These are phyloP conservation scores for Biston stratarius DNA, from an alignment of 2,888 invertebrate species.

Conservation along the genomic window DNA sequence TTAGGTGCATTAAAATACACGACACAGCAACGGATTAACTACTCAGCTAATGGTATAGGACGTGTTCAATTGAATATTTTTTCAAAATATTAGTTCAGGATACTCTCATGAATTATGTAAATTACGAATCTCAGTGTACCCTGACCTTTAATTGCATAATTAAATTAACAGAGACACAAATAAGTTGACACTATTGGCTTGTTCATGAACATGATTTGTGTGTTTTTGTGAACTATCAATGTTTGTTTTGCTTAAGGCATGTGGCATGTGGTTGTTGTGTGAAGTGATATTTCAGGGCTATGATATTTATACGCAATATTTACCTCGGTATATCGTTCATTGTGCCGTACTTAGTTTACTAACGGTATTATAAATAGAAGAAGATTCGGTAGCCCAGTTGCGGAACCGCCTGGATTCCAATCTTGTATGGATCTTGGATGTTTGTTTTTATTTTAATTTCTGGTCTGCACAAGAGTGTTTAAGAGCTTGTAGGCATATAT, in stretches of 20 bases:
- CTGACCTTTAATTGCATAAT: slow-evolving; percentile 19
- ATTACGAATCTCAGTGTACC: neutral
- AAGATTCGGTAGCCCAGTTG: too few relatives aligned
- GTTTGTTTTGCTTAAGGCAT: slow-evolving; percentile 26
- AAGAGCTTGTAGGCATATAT: too few relatives aligned
- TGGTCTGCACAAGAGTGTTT: too few relatives aligned
- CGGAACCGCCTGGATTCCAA: neutral
- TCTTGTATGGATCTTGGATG: too few relatives aligned
- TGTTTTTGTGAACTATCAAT: slow-evolving; percentile 23
- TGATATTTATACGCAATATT: neutral
- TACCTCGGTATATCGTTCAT: neutral
- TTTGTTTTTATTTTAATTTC: too few relatives aligned
- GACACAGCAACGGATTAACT: too few relatives aligned
- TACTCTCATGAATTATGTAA: too few relatives aligned
- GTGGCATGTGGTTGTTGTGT: slow-evolving; percentile 4
- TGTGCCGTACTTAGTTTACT: neutral
- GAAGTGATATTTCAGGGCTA: slow-evolving; percentile 20
- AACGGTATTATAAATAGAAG: neutral
- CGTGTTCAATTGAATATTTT: too few relatives aligned
- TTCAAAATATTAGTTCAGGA: too few relatives aligned
- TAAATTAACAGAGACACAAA: slow-evolving; percentile 25
- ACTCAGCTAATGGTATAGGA: too few relatives aligned
- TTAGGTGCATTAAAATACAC: too few relatives aligned
- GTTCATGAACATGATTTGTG: slow-evolving; percentile 30
- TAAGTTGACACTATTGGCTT: slow-evolving; percentile 26